Base-by-base conservation (phyloP, 2,113 vertebrate genomes). In the Alectura lathami region DNA sequence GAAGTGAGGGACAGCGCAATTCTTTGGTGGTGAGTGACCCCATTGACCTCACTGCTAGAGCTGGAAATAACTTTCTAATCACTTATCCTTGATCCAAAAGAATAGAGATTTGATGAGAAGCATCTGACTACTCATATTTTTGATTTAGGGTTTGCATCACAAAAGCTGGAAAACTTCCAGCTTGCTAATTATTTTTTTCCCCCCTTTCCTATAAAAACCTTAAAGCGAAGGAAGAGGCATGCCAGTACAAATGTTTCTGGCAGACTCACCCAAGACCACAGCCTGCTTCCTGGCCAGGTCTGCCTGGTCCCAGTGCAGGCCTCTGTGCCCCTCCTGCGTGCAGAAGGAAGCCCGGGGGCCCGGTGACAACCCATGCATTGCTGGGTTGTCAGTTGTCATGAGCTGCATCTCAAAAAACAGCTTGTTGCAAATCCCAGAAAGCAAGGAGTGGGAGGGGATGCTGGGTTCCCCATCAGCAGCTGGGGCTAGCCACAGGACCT, bases 31-130 rank as follows among this genome's bases (percentile, higher is more conserved):
- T 0, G 0, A 83, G 54, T 57, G 85, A 76, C 40, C 23, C 59
- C 72, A 56, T 57, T 83, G 89, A 91, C 82, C 75, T 83, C 87
- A 86, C 68, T 94, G 88, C 68, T 50, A 70, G 50, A 91, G 75
- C 85, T 86, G 34, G 83, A 95, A 96, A 95, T 91, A 94, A 93
- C 74, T 93, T 95, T 80, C 68, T 88, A 93, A 91, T 95, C 89
- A 72, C 56, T 92, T 81, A 83, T 94, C 32, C 79, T 94, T 93
- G 89, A 95, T 93, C 83, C 56, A 60, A 70, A 91, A 95, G 89
- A 91, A 93, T 34, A 36, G 85, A 88, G 83, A 56, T 81, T 68
- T 94, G 83, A 93, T 83, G 76, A 93, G 83, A 91, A 95, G 62
- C 80, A 68, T 93, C 94, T 78, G 83, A 96, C 60, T 67, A 64